phyloP scores from a whole-genome alignment of 2,888 invertebrate species.

The Lacanobia oleracea region DNA sequence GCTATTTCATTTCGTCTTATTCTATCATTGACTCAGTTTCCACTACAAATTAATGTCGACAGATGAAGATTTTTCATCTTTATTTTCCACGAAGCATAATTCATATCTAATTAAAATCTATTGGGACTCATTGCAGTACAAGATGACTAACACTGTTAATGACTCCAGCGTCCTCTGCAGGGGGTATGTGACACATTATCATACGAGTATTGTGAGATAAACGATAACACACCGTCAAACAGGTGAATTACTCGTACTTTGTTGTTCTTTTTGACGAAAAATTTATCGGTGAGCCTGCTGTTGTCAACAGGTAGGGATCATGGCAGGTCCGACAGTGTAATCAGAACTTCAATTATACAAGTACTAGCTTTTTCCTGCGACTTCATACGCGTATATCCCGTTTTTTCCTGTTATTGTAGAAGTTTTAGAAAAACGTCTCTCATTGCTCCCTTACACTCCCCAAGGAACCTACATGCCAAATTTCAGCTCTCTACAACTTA shows the following conservation, averaged over 20 bases:
- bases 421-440: too few relatives aligned
- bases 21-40: neutral
- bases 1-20: neutral
- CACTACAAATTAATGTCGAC: neutral
- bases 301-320: neutral
- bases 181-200: constrained; percentile 6
- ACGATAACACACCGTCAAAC: neutral
- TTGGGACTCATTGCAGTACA: constrained; percentile 31
- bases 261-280: neutral
- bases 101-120: constrained; percentile 39
- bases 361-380: too few relatives aligned
- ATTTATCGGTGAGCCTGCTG: too few relatives aligned
- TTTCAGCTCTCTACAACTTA: too few relatives aligned
- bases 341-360: neutral
- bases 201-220: neutral
- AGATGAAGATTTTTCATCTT: constrained; percentile 16
- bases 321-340: neutral
- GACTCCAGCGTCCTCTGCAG: constrained; percentile 3
- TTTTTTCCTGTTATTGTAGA: too few relatives aligned
- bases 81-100: constrained; percentile 25
- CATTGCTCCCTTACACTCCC: too few relatives aligned
- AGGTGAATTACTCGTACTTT: neutral
- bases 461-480: too few relatives aligned
- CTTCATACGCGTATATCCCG: too few relatives aligned
- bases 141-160: constrained; percentile 33